phyloP scores from a whole-genome alignment of 1,140 invertebrate species.

The Battus philenor region DNA sequence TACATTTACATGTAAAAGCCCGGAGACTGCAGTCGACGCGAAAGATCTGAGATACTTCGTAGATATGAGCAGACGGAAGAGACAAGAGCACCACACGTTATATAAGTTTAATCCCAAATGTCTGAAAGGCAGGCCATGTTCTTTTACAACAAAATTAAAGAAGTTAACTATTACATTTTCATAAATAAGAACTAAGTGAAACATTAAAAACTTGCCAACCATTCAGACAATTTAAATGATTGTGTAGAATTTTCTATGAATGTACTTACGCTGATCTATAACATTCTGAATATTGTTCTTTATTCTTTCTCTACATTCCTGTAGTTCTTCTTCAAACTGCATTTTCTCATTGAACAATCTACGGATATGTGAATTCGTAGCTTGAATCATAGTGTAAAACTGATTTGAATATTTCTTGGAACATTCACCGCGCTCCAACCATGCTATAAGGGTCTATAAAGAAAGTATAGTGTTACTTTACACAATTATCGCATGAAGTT shows the following conservation, averaged over 20 bases:
- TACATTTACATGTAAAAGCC: slow-evolving; percentile 5
- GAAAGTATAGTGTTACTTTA: neutral
- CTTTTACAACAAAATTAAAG: neutral
- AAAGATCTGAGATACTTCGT: neutral
- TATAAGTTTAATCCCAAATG: neutral
- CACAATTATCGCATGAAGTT: neutral
- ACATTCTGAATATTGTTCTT: slow-evolving; percentile 89
- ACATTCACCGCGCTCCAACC: slow-evolving; percentile 95
- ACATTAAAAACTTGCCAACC: slow-evolving; percentile 4
- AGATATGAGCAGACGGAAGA: slow-evolving; percentile 5
- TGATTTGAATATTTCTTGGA: slow-evolving; percentile 91
- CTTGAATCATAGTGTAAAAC: slow-evolving; percentile 97
- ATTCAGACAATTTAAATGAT: slow-evolving; percentile 8
- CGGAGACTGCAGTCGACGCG: neutral
- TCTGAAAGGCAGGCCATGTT: neutral
- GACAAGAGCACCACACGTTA: slow-evolving; percentile 3
- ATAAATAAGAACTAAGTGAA: slow-evolving; percentile 2
- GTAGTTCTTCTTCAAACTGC: slow-evolving; percentile 90
- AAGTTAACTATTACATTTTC: neutral
- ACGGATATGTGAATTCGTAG: slow-evolving; percentile 92
- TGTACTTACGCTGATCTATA: slow-evolving; percentile 89
- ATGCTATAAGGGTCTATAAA: slow-evolving; percentile 85
- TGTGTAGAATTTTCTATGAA: too few relatives aligned
- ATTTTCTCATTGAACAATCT: slow-evolving; percentile 89
- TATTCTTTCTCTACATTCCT: slow-evolving; percentile 89